Evolutionary conservation across 2,797 vertebrate species (phyloP).

Genomic region (Chrosomus eos): DNA sequence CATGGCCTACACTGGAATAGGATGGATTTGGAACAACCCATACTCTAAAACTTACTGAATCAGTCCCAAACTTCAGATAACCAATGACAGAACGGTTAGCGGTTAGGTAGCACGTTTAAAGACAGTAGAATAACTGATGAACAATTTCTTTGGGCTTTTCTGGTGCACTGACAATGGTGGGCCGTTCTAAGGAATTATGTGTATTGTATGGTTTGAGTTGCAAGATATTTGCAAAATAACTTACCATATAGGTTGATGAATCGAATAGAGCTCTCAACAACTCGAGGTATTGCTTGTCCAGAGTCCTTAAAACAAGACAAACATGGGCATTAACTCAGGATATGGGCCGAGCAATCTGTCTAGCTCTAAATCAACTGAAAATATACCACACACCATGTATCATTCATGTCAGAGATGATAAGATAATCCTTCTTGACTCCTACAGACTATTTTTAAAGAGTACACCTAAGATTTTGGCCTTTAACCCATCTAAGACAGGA

Average conservation of each 20-base stretch:
- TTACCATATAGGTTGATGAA: constrained; percentile 98
- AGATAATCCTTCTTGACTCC: constrained; percentile 12
- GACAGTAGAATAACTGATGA: neutral
- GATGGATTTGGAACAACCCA: constrained; percentile 46
- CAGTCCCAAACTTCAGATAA: constrained; percentile 24
- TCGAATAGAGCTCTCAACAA: constrained; percentile 97
- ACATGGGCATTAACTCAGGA: neutral
- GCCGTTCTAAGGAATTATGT: constrained; percentile 6
- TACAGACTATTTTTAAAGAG: neutral
- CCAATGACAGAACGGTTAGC: constrained; percentile 7
- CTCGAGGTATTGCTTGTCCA: constrained; percentile 92
- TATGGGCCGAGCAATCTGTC: neutral
- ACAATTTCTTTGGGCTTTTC: neutral
- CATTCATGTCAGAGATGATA: constrained; percentile 15
- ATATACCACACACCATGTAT: neutral
- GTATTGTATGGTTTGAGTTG: neutral
- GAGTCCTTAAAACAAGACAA: constrained; percentile 82
- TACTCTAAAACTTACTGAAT: constrained; percentile 46
- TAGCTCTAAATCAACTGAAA: neutral
- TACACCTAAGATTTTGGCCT: neutral
- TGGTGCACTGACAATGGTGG: neutral
- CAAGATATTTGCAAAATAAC: constrained; percentile 51
- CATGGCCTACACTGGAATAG: constrained; percentile 49
- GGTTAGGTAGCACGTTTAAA: neutral
- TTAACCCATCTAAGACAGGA: neutral